phyloP scores from a whole-genome alignment of 2,797 vertebrate species.

The Moxostoma hubbsi region DNA sequence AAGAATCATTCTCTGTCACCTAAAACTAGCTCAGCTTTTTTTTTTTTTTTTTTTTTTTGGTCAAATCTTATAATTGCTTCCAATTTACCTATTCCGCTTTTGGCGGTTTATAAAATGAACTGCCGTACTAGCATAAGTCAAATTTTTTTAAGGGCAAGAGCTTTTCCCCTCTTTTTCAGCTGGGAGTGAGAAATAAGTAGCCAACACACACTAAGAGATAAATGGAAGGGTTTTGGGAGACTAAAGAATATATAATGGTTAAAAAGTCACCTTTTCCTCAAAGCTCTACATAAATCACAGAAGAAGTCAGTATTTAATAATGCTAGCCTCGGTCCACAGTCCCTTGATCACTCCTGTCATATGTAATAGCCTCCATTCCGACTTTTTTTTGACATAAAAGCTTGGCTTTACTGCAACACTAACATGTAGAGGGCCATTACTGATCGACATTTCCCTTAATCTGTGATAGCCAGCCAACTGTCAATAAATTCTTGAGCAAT shows the following conservation, averaged over 20 bases:
- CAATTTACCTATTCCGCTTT: constrained; percentile 82
- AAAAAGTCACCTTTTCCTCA: constrained; percentile 92
- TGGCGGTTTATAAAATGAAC: constrained; percentile 81
- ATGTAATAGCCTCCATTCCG: constrained; percentile 90
- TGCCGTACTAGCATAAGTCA: constrained; percentile 79
- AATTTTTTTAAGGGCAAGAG: constrained; percentile 74
- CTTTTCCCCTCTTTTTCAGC: constrained; percentile 29
- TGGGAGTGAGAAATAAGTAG: constrained; percentile 82
- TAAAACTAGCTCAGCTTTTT: constrained; percentile 61
- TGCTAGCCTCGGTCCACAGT: constrained; percentile 92
- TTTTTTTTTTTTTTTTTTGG: constrained; percentile 50
- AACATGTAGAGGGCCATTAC: constrained; percentile 94
- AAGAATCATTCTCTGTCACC: constrained; percentile 40
- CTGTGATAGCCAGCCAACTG: constrained; percentile 91
- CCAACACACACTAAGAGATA: constrained; percentile 80
- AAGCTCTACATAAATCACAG: constrained; percentile 93
- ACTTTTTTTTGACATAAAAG: constrained; percentile 93
- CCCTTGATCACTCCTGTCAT: constrained; percentile 93
- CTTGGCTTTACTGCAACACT: constrained; percentile 92
- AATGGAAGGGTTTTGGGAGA: constrained; percentile 85
- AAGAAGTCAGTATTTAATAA: constrained; percentile 96
- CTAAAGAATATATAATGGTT: constrained; percentile 90
- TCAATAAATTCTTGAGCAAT: constrained; percentile 91
- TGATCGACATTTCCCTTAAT: constrained; percentile 94
- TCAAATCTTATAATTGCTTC: constrained; percentile 79